Base-by-base conservation (phyloP, 2,113 vertebrate genomes). In the Corythornis vintsioides region DNA sequence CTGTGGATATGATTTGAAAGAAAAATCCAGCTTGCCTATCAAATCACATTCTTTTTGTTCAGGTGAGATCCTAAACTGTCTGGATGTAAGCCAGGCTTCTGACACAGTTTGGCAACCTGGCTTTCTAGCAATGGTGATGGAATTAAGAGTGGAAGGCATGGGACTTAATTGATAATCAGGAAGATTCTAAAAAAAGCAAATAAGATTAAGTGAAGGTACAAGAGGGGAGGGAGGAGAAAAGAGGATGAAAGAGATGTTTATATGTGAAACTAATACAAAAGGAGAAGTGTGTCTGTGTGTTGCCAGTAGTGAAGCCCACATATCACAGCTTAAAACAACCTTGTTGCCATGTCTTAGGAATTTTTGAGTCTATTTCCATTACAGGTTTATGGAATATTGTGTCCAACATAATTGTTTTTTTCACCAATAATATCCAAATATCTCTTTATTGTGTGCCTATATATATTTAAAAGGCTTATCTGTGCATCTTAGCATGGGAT, bases 51-150 rank as follows among this genome's bases (percentile, higher is more conserved):
- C 8, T 53, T 79, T 70, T 75, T 88, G 48, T 50, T 92, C 52
- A 84, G 78, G 70, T 85, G 80, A 89, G 57, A 35, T 25, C 8
- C 28, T 86, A n/a, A 80, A 81, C 50, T 64, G 21, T 31, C 33
- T 88, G 86, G 53, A 69, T 45, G 31, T 29, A 38, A 89, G 59
- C 40, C 84, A 81, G 53, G 42, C 22, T 90, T 77, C 81, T 86
- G 81, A 64, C 61, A 64, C 8, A 24, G 24, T 60, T 91, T 90
- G 75, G 29, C 72, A 79, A 14, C n/a, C 29, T 38, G 64, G 64
- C 92, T 95, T 95, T 94, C 83, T 93, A 96, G 86, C 79, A 91
- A 83, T 77, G 43, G 45, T 79, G 76, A 42, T 45, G 79, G 88
- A 74, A 85, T 93, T 90, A 88, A 43, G 63, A 50, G 40, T 82